Evolutionary conservation across 2,113 vertebrate genomes (phyloP).

Genomic region (Ceyx margarethae): DNA sequence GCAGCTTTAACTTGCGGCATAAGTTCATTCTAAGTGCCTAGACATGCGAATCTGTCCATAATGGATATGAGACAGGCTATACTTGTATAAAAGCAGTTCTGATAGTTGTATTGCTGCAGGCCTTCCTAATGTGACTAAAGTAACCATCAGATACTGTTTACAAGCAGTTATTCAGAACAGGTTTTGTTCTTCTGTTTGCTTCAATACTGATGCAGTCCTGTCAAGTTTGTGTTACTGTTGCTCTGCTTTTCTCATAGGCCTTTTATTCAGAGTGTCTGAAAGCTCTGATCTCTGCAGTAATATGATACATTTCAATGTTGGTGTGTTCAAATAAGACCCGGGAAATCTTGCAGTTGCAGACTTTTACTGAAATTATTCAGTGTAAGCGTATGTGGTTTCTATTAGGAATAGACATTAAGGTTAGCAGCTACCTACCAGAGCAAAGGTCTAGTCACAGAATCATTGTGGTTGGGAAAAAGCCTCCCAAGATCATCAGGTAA

Average conservation of each 20-base stretch:
- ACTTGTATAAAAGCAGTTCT: background rate
- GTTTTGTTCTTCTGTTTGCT: background rate
- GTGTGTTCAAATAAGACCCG: background rate
- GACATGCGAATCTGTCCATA: background rate
- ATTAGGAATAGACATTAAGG: background rate
- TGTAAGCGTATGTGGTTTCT: background rate
- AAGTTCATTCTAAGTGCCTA: too few relatives aligned
- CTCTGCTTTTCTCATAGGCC: background rate
- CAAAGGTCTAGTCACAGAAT: background rate
- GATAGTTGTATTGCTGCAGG: background rate
- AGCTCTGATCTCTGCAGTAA: background rate
- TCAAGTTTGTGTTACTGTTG: accelerated
- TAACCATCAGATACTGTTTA: background rate
- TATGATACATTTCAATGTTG: background rate
- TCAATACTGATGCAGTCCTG: background rate
- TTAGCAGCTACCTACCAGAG: background rate
- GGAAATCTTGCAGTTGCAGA: background rate
- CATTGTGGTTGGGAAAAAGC: too few relatives aligned
- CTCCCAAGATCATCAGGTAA: too few relatives aligned
- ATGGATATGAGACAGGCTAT: background rate
- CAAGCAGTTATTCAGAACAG: background rate
- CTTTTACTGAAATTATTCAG: background rate
- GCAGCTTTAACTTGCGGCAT: background rate
- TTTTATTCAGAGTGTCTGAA: background rate
- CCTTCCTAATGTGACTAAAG: background rate